Evolutionary conservation across 2,113 vertebrate genomes (phyloP), one percentile per base, ranked within the genome.

Genomic region (Neotragus pygmaeus): DNA sequence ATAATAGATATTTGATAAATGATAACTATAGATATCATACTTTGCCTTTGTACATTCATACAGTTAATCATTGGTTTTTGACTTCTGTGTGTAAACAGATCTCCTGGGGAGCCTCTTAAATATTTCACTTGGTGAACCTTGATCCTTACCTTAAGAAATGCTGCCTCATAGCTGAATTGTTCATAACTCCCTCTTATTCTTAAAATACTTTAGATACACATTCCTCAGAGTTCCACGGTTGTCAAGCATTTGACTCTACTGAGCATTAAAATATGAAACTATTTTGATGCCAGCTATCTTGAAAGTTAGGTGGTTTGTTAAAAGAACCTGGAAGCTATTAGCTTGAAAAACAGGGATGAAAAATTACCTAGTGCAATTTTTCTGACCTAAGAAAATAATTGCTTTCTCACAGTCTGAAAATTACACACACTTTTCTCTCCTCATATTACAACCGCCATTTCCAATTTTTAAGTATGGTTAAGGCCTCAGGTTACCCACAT

Each of bases 351-450:
- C 9, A 95, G 47, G 36, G 45, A 81, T 73, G 86, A 95, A 96
- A 98, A 97, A 90, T 64, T 89, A 96, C 36, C 49, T 39, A 77
- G 19, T 89, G 9, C 92, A 90, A 94, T 93, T 98, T 96, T 97
- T 93, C 47, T 95, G 75, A 91, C 83, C 53, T 75, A 93, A 88
- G 84, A 91, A 97, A 96, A 94, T 97, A 97, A 97, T 92, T 92
- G 66, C 80, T 96, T 96, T 97, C 36, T 81, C 58, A 77, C 8
- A 80, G 36, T 49, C 89, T 90, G 87, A 93, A 97, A 97, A 96
- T 95, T 94, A 87, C 27, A 97, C 49, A 92, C 84, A 81, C 49
- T 3, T 75, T 49, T 88, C 60, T 70, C 25, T 21, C 3, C 39
- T 94, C 58, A 80, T 80, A 97, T 88, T 90, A 82, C 12, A 90